These are phyloP conservation scores for Myoxocephalus aenaeus DNA, from an alignment of 2,797 vertebrate genomes.

Conservation along the genomic window DNA sequence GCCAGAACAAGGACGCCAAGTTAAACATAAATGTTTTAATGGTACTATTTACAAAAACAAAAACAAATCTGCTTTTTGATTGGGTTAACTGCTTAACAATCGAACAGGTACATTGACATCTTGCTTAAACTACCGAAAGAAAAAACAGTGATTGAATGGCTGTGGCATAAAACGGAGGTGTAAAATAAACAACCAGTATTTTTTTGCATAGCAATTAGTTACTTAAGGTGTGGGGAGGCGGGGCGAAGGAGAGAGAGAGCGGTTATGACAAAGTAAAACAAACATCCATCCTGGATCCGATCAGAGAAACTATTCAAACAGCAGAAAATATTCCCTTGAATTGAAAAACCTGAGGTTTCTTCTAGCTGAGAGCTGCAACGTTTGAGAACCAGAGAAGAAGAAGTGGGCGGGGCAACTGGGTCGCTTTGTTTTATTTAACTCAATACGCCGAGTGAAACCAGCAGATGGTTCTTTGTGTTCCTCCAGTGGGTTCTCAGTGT, in stretches of 20 bases:
- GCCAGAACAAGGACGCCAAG: conserved; percentile 74
- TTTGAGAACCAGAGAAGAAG: conserved; percentile 46
- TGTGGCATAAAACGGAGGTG: conserved; percentile 78
- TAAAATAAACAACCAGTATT: conserved; percentile 77
- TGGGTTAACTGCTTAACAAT: conserved; percentile 85
- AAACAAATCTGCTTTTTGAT: conserved; percentile 84
- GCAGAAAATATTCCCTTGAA: conserved; percentile 72
- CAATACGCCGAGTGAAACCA: conserved; percentile 35
- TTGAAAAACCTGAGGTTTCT: conserved; percentile 83
- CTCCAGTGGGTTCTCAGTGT: conserved; percentile 35
- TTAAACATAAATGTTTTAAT: conserved; percentile 90
- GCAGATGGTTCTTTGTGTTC: conserved; percentile 15
- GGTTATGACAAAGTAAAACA: conserved; percentile 60
- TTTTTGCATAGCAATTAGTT: conserved; percentile 88
- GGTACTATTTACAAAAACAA: conserved; percentile 86
- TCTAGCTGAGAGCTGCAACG: conserved; percentile 73
- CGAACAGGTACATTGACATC: conserved; percentile 84
- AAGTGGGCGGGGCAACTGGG: background rate
- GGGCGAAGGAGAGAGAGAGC: conserved; percentile 19
- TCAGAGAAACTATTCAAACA: conserved; percentile 47
- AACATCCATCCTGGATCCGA: conserved; percentile 55
- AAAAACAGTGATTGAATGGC: conserved; percentile 80
- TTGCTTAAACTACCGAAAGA: conserved; percentile 80
- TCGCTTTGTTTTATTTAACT: conserved; percentile 32
- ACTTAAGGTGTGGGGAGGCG: conserved; percentile 52